phyloP scores from a whole-genome alignment of 1,140 invertebrate genomes.

The Drosophila orena region DNA sequence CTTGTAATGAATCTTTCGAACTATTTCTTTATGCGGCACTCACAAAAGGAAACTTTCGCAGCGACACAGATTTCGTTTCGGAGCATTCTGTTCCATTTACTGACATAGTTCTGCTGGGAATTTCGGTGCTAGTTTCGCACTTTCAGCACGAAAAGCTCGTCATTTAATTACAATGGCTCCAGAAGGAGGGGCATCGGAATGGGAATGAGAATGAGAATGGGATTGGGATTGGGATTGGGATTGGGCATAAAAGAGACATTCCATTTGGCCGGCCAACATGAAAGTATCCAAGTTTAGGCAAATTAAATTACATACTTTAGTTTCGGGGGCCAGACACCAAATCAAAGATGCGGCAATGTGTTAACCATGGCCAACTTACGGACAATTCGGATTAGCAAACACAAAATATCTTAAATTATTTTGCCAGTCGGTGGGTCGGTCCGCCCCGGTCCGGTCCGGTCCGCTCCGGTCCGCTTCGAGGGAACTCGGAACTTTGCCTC shows the following conservation, averaged over 20 bases:
- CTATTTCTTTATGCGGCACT: constrained; percentile 44
- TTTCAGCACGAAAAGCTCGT: constrained; percentile 46
- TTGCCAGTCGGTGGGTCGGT: constrained; percentile 39
- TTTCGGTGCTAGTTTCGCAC: constrained; percentile 40
- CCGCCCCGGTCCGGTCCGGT: no score
- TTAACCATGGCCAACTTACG: constrained; percentile 63
- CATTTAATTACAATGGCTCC: constrained; percentile 60
- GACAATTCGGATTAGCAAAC: constrained; percentile 78
- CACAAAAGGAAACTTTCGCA: constrained; percentile 44
- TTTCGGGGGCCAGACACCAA: constrained; percentile 50
- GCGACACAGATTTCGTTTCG: constrained; percentile 46
- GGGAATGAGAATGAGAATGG: no score
- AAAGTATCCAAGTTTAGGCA: constrained; percentile 73
- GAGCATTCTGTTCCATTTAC: constrained; percentile 26
- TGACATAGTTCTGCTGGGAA: constrained; percentile 36
- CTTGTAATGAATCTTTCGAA: constrained; percentile 52
- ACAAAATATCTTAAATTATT: constrained; percentile 83
- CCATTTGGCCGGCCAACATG: constrained; percentile 48
- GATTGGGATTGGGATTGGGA: not conserved
- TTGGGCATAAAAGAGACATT: constrained; percentile 56
- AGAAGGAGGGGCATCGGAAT: not conserved
- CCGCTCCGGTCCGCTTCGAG: constrained; percentile 16
- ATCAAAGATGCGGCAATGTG: constrained; percentile 77
- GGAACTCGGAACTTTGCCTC: constrained; percentile 60
- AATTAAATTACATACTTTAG: constrained; percentile 81